Conservation (phyloP, 2,113 vertebrate genomes). For the Chascanopsetta lugubris region DNA sequence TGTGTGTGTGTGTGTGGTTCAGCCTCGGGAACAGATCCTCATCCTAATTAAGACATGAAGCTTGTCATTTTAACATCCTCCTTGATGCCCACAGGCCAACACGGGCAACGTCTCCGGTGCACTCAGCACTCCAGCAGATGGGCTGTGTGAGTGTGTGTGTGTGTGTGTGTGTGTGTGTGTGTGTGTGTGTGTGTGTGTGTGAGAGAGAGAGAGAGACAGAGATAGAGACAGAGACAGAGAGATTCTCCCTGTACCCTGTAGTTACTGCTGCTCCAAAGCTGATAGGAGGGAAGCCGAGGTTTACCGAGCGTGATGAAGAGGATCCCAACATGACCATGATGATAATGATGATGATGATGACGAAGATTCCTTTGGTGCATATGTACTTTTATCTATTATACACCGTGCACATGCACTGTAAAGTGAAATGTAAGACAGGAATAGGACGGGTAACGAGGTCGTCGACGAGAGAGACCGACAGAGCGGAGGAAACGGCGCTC, state of each 20-base stretch:
- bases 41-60: slow-evolving; percentile 50
- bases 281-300: neutral
- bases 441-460: neutral
- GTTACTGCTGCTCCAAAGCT: slow-evolving; percentile 25
- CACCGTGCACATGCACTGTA: neutral
- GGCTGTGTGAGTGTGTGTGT: slow-evolving; percentile 15
- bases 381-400: slow-evolving; percentile 10
- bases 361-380: neutral
- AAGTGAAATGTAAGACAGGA: neutral
- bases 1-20: slow-evolving; percentile 2
- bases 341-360: neutral
- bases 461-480: neutral
- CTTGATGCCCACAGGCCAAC: slow-evolving; percentile 35
- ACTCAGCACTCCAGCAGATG: slow-evolving; percentile 38
- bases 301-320: neutral
- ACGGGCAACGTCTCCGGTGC: slow-evolving; percentile 20
- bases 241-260: neutral
- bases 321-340: neutral
- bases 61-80: slow-evolving; percentile 35
- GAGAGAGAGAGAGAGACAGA: neutral
- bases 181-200: neutral
- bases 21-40: slow-evolving; percentile 30
- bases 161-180: neutral
- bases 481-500: neutral
- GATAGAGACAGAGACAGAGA: neutral